Evolutionary conservation across 2,113 vertebrate genomes (phyloP), one percentile per base, ranked within the genome.

Genomic region (Dipodomys stephensi): DNA sequence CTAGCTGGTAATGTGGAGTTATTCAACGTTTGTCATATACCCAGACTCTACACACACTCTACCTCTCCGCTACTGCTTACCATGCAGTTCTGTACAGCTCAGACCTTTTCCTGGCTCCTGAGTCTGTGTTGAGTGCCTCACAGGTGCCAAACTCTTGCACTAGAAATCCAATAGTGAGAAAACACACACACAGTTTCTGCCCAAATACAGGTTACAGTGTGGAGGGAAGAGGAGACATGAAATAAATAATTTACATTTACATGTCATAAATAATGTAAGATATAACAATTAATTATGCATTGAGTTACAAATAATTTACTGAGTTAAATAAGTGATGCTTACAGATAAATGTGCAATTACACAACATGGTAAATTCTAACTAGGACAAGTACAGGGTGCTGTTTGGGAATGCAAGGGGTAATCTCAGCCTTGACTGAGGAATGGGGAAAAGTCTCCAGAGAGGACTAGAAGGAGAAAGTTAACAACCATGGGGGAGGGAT

Each of bases 251-350:
- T 49, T 81, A 44, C 73, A 81, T 77, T 91, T 71, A 62, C 7
- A 76, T 64, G 2, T 49, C 77, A 71, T 53, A 18, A 87, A 69
- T 76, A 86, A 86, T 12, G 6, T 20, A 46, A 23, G 10, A 64
- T 76, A 7, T n/a, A 62, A 69, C n/a, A 30, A 69, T 81, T 80
- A 79, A 73, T 82, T 68, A 68, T 68, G 60, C 7, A 74, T 73
- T 85, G 23, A 49, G 6, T 16, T 62, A 68, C 46, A 74, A 80
- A 60, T 94, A 76, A 90, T 94, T 86, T 32, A 49, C 20, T 35
- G 28, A 81, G 22, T 57, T 77, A 85, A 94, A 46, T 32, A 57
- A 77, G 78, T 39, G 69, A 91, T 16, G 4, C 28, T 27, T 57
- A 53, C 30, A 77, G 44, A 49, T 57, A 91, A 72, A 46, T 15